Percentiles rank a stretch among this genome's conserved stretches.
These are phyloP conservation scores for Gobionotothen gibberifrons DNA, from an alignment of 2,797 vertebrate genomes.

Conservation along the genomic window DNA sequence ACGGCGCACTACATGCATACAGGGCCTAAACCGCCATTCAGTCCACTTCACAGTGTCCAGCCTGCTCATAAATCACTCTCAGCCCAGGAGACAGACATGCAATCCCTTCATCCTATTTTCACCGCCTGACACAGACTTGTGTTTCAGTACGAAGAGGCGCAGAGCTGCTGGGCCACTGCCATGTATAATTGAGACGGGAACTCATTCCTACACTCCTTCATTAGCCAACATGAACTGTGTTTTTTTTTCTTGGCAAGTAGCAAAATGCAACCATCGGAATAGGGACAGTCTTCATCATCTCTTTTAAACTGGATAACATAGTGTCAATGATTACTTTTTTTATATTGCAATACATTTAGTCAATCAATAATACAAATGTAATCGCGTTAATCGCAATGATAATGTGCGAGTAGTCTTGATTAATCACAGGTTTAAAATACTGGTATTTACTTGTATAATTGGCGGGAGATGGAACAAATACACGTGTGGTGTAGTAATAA, in stretches of 20 bases:
- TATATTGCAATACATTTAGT: too few species aligned
- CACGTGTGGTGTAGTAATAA: too few species aligned
- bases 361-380: too few species aligned
- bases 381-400: too few species aligned
- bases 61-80: constrained; percentile 55
- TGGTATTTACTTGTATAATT: too few species aligned
- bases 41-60: constrained; percentile 23
- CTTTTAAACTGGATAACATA: background rate
- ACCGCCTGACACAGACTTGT: constrained; percentile 14
- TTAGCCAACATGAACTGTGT: background rate
- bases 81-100: constrained; percentile 39
- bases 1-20: background rate
- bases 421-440: too few species aligned
- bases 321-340: background rate
- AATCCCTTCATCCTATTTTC: constrained; percentile 31
- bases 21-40: constrained; percentile 2
- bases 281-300: background rate
- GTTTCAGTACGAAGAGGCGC: constrained; percentile 33
- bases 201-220: background rate
- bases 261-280: background rate
- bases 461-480: too few species aligned
- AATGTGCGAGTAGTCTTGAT: too few species aligned
- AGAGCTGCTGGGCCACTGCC: constrained; percentile 6
- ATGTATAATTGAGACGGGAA: constrained; percentile 40
- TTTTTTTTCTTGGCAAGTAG: background rate